Percentiles rank a stretch among this genome's conserved stretches.
phyloP scores from a whole-genome alignment of 2,888 invertebrate genomes.

The Trichopoda pennipes region DNA sequence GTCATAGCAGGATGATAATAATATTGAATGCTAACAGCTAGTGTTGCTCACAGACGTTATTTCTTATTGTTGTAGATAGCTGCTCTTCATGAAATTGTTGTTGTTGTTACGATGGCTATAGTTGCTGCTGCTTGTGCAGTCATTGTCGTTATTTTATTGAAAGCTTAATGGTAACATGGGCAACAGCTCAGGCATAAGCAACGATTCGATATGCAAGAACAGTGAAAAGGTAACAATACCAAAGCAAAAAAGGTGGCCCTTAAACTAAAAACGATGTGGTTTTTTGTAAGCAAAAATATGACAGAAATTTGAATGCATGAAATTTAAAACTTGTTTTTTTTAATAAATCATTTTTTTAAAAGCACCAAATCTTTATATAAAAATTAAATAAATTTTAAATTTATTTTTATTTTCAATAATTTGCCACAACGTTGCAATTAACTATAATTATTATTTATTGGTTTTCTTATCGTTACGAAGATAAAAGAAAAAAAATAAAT shows the following conservation, averaged over 20 bases:
- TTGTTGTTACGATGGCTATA: background rate
- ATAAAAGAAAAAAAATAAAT: too few relatives aligned
- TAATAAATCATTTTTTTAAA: too few relatives aligned
- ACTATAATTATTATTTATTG: too few relatives aligned
- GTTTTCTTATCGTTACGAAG: too few relatives aligned
- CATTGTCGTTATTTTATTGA: conserved; percentile 54
- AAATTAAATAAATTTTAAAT: too few relatives aligned
- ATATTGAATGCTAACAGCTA: conserved; percentile 19
- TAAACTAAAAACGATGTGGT: background rate
- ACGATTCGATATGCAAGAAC: conserved; percentile 15
- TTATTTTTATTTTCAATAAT: too few relatives aligned
- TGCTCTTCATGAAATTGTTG: conserved; percentile 27
- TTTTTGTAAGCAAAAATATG: background rate
- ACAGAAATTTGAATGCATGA: background rate
- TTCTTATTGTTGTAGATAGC: conserved; percentile 30
- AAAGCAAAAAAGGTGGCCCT: conserved; percentile 23
- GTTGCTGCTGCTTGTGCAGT: conserved; percentile 9
- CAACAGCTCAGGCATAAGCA: conserved; percentile 46
- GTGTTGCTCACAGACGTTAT: conserved; percentile 1
- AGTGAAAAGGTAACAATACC: conserved; percentile 20
- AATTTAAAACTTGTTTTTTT: too few relatives aligned
- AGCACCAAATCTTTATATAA: too few relatives aligned
- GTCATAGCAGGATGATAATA: conserved; percentile 57
- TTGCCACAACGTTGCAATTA: too few relatives aligned
- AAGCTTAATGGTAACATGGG: conserved; percentile 69